Conservation (phyloP, 2,888 invertebrate genomes). For the Phymatocera aterrima region DNA sequence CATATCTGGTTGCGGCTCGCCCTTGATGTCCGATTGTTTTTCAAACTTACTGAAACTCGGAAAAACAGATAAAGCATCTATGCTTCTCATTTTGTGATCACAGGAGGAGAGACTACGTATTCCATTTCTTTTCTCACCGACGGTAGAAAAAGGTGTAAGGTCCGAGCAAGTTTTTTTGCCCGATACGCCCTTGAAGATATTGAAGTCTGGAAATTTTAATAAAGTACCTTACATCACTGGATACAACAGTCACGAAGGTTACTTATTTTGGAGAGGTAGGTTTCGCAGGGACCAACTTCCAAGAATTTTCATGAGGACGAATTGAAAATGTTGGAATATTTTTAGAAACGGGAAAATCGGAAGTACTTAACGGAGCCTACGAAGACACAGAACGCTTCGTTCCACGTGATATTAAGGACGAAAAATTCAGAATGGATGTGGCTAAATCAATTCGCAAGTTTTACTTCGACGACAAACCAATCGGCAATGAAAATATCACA, state of each 20-base stretch:
- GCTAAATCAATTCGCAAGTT: neutral
- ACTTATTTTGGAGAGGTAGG: neutral
- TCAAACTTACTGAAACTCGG: too few relatives aligned
- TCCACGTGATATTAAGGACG: neutral
- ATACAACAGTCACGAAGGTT: slow-evolving; percentile 74
- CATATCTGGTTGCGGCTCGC: too few relatives aligned
- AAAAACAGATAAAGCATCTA: neutral
- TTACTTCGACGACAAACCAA: slow-evolving; percentile 28
- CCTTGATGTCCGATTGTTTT: too few relatives aligned
- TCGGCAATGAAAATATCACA: neutral
- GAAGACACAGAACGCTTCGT: slow-evolving; percentile 17
- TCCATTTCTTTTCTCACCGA: neutral
- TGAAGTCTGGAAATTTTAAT: slow-evolving; percentile 74
- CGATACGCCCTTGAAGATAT: slow-evolving; percentile 72
- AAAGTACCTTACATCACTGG: slow-evolving; percentile 76
- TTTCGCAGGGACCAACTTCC: too few relatives aligned
- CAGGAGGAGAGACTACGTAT: neutral
- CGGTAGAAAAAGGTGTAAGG: neutral
- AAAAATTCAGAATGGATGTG: neutral
- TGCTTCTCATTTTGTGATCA: neutral
- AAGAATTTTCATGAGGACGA: too few relatives aligned
- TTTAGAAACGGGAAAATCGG: neutral
- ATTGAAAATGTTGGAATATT: neutral
- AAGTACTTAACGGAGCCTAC: neutral
- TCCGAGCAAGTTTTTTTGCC: slow-evolving; percentile 69